phyloP scores from a whole-genome alignment of 1,140 invertebrate genomes.

The Brachionus plicatilis region DNA sequence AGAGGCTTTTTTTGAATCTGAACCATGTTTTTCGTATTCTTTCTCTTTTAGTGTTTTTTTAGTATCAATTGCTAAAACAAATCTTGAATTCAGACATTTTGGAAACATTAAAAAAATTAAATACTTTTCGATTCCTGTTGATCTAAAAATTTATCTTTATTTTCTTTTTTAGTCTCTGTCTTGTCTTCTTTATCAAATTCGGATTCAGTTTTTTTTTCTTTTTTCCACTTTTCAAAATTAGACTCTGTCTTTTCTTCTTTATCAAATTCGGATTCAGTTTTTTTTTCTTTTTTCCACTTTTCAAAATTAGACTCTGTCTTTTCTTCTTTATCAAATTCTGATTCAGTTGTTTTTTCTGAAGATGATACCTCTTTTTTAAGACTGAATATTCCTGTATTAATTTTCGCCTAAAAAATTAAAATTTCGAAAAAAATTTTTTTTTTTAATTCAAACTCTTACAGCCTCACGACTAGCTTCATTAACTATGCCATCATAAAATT shows the following conservation, averaged over 20 bases:
- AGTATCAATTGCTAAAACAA: neutral
- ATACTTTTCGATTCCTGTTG: neutral
- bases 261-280: neutral
- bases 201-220: neutral
- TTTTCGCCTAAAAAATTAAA: neutral
- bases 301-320: conserved; percentile 10
- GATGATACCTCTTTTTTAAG: conserved; percentile 12
- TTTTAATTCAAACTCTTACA: neutral
- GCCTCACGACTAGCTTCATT: conserved; percentile 46
- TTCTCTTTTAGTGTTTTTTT: neutral
- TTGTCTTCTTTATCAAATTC: too few species aligned
- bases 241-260: neutral
- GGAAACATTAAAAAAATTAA: neutral
- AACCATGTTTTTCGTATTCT: neutral
- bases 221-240: conserved; percentile 33
- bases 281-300: conserved; percentile 32
- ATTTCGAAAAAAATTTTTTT: neutral
- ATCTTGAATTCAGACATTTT: neutral
- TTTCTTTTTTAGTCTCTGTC: too few species aligned
- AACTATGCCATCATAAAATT: conserved; percentile 55
- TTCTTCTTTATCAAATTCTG: neutral
- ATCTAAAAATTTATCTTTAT: neutral
- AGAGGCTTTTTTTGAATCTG: neutral
- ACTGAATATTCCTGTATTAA: conserved; percentile 14
- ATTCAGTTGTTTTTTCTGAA: neutral